Evolutionary conservation across 2,888 invertebrate genomes (phyloP), one percentile per base, ranked within the genome.

Genomic region (Phortica okadai): DNA sequence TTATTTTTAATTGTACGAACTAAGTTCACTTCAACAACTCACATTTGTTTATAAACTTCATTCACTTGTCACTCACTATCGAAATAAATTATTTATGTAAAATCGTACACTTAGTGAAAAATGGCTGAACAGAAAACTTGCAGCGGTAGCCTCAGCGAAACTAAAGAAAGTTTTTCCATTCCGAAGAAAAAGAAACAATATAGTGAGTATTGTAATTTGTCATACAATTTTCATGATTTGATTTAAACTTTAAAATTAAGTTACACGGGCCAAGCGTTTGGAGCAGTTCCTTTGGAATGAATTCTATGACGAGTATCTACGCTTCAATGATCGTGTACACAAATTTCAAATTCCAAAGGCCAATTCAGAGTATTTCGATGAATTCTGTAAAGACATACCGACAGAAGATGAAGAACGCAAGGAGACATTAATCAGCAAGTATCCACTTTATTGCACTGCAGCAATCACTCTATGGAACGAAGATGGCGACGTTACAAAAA

Each of bases 231-330:
- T 2, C 1, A 69, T 33, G 44, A n/a, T 44, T 73, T 56, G 8
- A 25, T 5, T 64, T 25, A 5, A 8, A 25, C n/a, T 56, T 74
- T 33, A 10, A n/a, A 59, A 6, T 58, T 50, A 75, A 90, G 90
- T 79, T 6, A 90, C 90, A 3, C 88, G 91, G 0, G 84, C 82
- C 6, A 84, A 83, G 62, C 87, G 86, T 6, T 82, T 88, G 77
- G 89, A 91, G 62, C 88, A 91, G 75, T 91, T 90, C 41, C 77
- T 91, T 5, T 91, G 90, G 90, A 84, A 90, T 74, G 90, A 91
- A 75, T 84, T 91, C 5, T 89, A 87, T 69, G 84, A 85, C 33
- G 90, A 91, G 75, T 91, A 91, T 58, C 82, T 89, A 16, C 88
- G 90, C 2, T 82, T 88, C 8, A 84, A 84, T 33, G 81, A 88